These are phyloP conservation scores for Tipula confusa DNA, from an alignment of 2,888 invertebrate genomes.

Conservation along the genomic window DNA sequence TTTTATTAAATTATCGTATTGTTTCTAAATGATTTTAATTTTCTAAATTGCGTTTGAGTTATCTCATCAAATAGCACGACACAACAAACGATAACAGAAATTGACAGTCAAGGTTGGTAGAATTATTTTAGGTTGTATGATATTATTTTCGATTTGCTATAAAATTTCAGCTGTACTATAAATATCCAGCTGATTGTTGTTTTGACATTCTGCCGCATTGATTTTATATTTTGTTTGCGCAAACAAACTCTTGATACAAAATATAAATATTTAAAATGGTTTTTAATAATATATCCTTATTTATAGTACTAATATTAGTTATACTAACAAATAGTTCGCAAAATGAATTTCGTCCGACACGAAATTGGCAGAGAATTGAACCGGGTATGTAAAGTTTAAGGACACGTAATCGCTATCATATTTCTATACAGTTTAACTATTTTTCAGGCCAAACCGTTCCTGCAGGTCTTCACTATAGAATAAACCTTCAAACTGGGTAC, in stretches of 20 bases:
- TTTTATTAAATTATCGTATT: background rate
- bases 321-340: background rate
- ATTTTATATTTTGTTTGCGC: background rate
- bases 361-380: constrained; percentile 60
- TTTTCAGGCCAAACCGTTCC: constrained; percentile 65
- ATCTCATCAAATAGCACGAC: background rate
- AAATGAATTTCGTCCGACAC: constrained; percentile 49
- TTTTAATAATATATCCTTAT: background rate
- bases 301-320: background rate
- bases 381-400: constrained; percentile 51
- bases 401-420: background rate
- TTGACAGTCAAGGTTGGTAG: background rate
- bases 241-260: background rate
- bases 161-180: background rate
- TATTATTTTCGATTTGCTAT: background rate
- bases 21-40: background rate
- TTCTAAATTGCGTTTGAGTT: background rate
- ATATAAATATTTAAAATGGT: background rate
- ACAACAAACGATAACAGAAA: background rate
- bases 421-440: background rate
- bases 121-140: background rate
- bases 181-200: background rate
- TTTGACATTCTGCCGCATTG: background rate
- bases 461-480: constrained; percentile 66
- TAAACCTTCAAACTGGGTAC: constrained; percentile 69